Base-by-base conservation (phyloP, 1,140 invertebrate genomes). In the Drosophila suzukii region DNA sequence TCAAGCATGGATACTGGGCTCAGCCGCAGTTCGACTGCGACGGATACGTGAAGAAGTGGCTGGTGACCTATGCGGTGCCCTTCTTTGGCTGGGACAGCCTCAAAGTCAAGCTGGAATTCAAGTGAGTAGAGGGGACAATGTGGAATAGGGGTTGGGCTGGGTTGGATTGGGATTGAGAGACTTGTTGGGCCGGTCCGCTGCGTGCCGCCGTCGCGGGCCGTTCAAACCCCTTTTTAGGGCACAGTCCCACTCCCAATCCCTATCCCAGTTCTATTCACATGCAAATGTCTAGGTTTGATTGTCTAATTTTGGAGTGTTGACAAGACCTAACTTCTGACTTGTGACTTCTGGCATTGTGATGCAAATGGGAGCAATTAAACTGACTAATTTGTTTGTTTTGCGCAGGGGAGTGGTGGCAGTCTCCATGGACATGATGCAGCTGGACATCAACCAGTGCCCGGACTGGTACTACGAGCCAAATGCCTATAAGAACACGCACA, bases 81-180 rank as follows among this genome's bases (percentile, higher is more conserved):
- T 99, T 99, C 95, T 99, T 99, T 93, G 98, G 98, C 57, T 98
- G 96, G 96, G 98, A 99, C 92, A 97, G 95, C 91, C 94, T 99
- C 50, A 97, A 97, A 94, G 95, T 95, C 27, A 97, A 96, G 93
- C 93, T 98, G 74, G 97, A 98, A 94, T 98, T 98, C 93, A 98
- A 98, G 97, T 98, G 93, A 97, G 96, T 95, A 44, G 17, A 32
- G 54, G 65, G 60, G 44, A 53, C 47, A 47, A 34, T 54, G 8
- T 15, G 20, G 41, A 20, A 38, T 32, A 41, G 56, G 75, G 79
- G 41, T 34, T 43, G 58, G 55, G 27, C 49, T 15, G 41, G n/a
- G 49, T 51, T 51, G 20, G 13, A 0, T 41, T 49, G 13, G 20
- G 17, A 46, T 46, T 20, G 43, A 46, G 44, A 50, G 44, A 49